These are phyloP conservation scores for Atopsyche davidsoni DNA, from an alignment of 1,140 invertebrate species.

Conservation along the genomic window DNA sequence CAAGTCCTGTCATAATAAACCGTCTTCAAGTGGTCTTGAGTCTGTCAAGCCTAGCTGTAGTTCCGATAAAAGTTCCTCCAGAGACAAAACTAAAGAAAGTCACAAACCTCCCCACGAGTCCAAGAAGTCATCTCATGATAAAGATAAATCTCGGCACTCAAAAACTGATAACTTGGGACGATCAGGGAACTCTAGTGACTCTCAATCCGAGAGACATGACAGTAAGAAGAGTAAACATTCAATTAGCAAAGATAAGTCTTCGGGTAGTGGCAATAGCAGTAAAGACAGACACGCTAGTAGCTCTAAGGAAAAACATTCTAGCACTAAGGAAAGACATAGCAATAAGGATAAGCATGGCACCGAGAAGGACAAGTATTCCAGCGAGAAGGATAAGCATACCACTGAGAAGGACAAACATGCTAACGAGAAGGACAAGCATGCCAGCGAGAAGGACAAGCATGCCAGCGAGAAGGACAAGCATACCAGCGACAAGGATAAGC, in stretches of 20 bases:
- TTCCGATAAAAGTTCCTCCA: conserved; percentile 18
- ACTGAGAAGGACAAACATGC: conserved; percentile 12
- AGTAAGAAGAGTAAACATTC: conserved; percentile 7
- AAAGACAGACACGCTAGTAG: neutral
- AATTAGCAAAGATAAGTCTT: conserved; percentile 1
- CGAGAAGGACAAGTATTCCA: conserved; percentile 21
- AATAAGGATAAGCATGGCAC: conserved; percentile 24
- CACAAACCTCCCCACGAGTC: conserved; percentile 7
- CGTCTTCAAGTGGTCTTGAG: conserved; percentile 7
- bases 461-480: conserved; percentile 22
- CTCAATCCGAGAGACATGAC: conserved; percentile 6
- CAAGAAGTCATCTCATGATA: conserved; percentile 5
- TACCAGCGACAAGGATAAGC: conserved; percentile 16
- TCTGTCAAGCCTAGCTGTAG: conserved; percentile 13
- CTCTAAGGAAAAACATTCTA: conserved; percentile 1
- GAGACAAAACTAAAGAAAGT: conserved; percentile 5
- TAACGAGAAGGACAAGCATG: conserved; percentile 25
- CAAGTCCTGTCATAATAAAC: no score
- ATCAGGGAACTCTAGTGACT: conserved; percentile 4
- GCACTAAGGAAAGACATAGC: neutral
- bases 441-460: conserved; percentile 31
- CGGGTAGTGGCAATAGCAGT: neutral
- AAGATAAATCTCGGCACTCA: conserved; percentile 15
- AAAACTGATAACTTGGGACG: conserved; percentile 2
- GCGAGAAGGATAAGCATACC: conserved; percentile 15